A percentile compares a stretch with the other conserved stretches of the same genome.
phyloP scores from a whole-genome alignment of 2,888 invertebrate genomes.

The Trissonchulus latispiculum region DNA sequence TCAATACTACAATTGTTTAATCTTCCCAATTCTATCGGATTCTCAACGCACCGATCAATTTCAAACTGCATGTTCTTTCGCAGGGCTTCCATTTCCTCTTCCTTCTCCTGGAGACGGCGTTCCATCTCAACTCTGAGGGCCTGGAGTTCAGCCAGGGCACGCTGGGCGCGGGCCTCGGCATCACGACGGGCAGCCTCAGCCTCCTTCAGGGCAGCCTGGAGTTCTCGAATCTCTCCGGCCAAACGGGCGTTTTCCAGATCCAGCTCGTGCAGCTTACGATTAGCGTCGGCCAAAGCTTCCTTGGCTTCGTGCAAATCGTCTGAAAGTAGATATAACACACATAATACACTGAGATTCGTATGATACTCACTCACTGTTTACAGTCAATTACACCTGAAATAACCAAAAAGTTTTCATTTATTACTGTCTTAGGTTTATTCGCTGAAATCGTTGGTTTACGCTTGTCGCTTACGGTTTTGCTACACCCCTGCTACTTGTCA shows the following conservation, averaged over 20 bases:
- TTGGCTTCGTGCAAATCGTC: slow-evolving; percentile 89
- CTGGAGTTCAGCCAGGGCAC: slow-evolving; percentile 69
- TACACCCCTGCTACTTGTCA: no score
- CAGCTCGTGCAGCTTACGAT: slow-evolving; percentile 85
- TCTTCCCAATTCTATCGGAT: no score
- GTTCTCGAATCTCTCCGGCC: slow-evolving; percentile 94
- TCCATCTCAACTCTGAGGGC: slow-evolving; percentile 66
- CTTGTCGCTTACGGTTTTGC: no score
- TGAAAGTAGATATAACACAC: no score
- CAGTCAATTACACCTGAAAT: no score
- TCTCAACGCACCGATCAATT: slow-evolving; percentile 67
- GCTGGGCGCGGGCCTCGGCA: slow-evolving; percentile 83
- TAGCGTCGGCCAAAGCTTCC: slow-evolving; percentile 77
- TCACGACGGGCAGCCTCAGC: slow-evolving; percentile 86
- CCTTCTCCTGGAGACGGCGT: slow-evolving; percentile 86
- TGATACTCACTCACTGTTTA: no score
- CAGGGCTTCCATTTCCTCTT: slow-evolving; percentile 77
- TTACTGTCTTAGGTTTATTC: no score
- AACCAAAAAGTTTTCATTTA: no score
- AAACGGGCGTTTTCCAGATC: slow-evolving; percentile 85
- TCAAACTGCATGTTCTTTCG: slow-evolving; percentile 84
- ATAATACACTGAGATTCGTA: not conserved
- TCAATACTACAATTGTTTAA: no score
- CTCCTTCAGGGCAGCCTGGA: slow-evolving; percentile 92
- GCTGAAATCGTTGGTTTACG: no score